Evolutionary conservation across 2,797 vertebrate genomes (phyloP), one percentile per base, ranked within the genome.

Genomic region (Ctenopoma multispine): DNA sequence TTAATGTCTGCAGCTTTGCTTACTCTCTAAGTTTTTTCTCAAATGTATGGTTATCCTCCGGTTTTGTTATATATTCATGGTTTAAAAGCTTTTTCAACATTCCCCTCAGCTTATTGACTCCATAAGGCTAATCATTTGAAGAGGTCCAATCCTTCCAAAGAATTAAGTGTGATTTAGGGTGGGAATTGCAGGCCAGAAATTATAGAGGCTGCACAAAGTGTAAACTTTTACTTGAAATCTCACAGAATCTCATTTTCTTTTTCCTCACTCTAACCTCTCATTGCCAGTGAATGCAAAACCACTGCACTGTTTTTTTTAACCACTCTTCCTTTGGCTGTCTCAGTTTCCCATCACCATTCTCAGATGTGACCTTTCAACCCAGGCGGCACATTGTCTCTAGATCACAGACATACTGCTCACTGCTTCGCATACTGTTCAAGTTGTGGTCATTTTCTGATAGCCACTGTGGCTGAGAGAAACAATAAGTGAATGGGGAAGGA

Each of bases 321-420:
- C 38, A 63, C 43, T 54, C 34, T 56, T 67, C 44, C 44, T 59
- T 49, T 49, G n/a, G 34, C 63, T 69, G 60, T 8, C 53, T 73
- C 20, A 53, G 60, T 81, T 75, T 79, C 27, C 12, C 54, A 66
- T 63, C 59, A 63, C 34, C 34, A 44, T 46, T 48, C 71, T 84
- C 79, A 80, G 67, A 86, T 77, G 75, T 81, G 71, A 88, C 78
- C 80, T 81, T 55, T 81, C 41, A 82, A 61, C 70, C 58, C 44
- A 50, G 65, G 55, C 29, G 9, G 57, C 61, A 34, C 2, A 64
- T 24, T 66, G 72, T 53, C 47, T 80, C 62, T 54, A 17, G 5
- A 18, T 65, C 59, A 81, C 79, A 65, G 77, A 84, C 72, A 60
- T 20, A 36, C 49, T 63, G 59, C 60, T 31, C 60, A 41, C 49